phyloP scores from a whole-genome alignment of 1,140 invertebrate species.

The Solen grandis region DNA sequence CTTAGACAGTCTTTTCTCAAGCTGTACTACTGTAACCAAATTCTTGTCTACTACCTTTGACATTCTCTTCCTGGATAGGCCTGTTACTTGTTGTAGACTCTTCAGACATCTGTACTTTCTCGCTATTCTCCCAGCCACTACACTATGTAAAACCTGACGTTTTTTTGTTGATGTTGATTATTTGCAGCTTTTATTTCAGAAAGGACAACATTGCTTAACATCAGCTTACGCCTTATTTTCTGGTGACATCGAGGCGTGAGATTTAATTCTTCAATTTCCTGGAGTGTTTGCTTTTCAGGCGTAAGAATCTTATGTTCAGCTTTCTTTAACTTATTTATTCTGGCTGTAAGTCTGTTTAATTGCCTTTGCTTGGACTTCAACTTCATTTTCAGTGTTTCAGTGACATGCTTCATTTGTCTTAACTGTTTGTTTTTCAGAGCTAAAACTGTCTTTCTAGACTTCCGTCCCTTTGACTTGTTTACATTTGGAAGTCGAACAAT shows the following conservation, averaged over 20 bases:
- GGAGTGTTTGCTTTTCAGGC: background rate
- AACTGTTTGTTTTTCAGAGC: background rate
- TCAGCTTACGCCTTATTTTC: conserved; percentile 12
- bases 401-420: background rate
- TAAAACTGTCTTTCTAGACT: conserved; percentile 1
- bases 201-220: conserved; percentile 5
- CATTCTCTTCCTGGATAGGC: background rate
- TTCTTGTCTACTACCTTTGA: background rate
- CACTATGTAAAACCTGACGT: background rate
- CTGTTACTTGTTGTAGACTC: background rate
- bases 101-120: conserved; percentile 30
- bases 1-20: background rate
- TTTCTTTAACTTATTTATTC: background rate
- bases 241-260: conserved; percentile 28
- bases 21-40: background rate
- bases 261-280: conserved; percentile 5
- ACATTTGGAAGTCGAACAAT: conserved; percentile 21
- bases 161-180: background rate
- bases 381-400: background rate
- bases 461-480: background rate
- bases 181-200: conserved; percentile 14
- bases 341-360: background rate
- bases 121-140: conserved; percentile 24
- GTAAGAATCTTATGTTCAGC: background rate
- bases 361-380: background rate